A percentile compares a stretch with the other conserved stretches of the same genome.
These are phyloP conservation scores for Drosophila arizonae DNA, from an alignment of 1,140 invertebrate genomes.

Conservation along the genomic window DNA sequence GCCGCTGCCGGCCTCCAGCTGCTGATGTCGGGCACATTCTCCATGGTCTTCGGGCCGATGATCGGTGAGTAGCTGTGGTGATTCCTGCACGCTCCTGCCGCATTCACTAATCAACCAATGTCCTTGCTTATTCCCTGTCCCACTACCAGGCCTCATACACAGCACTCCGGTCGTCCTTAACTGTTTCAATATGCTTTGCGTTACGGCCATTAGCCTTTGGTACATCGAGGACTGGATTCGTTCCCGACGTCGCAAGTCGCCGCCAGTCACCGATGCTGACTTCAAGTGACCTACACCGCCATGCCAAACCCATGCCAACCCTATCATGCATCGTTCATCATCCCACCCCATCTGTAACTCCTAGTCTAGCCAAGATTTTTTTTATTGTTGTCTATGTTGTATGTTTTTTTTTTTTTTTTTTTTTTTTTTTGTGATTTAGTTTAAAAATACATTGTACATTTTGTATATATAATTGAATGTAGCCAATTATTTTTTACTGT, in stretches of 20 bases:
- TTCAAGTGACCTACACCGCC: conserved; percentile 12
- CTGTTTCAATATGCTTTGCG: conserved; percentile 84
- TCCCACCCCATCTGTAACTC: conserved; percentile 15
- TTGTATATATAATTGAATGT: conserved; percentile 68
- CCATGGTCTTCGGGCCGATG: conserved; percentile 84
- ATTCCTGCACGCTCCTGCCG: not conserved
- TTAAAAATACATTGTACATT: conserved; percentile 60
- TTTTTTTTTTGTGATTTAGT: conserved; percentile 31
- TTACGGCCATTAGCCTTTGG: conserved; percentile 67
- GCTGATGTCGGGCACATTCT: conserved; percentile 85
- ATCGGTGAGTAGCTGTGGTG: conserved; percentile 83
- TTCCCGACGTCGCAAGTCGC: conserved; percentile 47
- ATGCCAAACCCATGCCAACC: conserved; percentile 3
- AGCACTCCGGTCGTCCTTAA: conserved; percentile 85
- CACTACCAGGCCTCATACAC: conserved; percentile 84
- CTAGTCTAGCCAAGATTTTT: conserved; percentile 53
- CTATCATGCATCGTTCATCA: not conserved
- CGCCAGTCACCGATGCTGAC: conserved; percentile 22
- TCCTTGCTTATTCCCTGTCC: no score
- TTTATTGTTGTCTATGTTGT: conserved; percentile 36
- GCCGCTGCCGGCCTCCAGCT: conserved; percentile 86
- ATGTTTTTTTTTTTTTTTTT: conserved; percentile 30
- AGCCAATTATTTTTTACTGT: conserved; percentile 67
- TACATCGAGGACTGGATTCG: conserved; percentile 68
- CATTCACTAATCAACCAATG: not conserved